Base-by-base conservation (phyloP, 2,113 vertebrate species). In the Ammodytes marinus region DNA sequence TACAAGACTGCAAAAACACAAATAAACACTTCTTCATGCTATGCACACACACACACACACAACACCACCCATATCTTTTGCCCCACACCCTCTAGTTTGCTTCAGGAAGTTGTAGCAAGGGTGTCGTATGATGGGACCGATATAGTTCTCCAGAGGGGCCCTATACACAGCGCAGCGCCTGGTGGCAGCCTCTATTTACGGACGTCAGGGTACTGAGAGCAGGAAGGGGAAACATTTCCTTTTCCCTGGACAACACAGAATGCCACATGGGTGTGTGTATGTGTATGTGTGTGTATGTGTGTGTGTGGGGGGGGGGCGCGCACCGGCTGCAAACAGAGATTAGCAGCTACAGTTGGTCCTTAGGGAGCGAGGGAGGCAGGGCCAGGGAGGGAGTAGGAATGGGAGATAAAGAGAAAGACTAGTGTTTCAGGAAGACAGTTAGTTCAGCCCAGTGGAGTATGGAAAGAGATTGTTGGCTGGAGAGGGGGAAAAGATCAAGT, bases 181-280 rank as follows among this genome's bases (percentile, higher is more conserved):
- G 70, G 65, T 92, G 89, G 81, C 83, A 86, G 85, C 55, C 79
- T 87, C 88, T 93, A 92, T 93, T 94, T 93, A 87, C 77, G 87
- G 89, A 88, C 74, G 19, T 69, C 81, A 76, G 70, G 87, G 80
- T 87, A 86, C 77, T 61, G 83, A 77, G 82, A 76, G 81, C 87
- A 93, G 92, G 90, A 92, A 94, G 80, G 14, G 27, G 88, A 64
- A 83, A 82, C 80, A 55, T 89, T 93, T 93, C 91, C 91, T 88
- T 89, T 89, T 90, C 89, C 83, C 77, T 90, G 91, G 84, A 89
- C 86, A 79, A 27, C 4, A 10, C 77, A 84, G 87, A 93, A 89
- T 81, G 83, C 73, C 76, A 83, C 78, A 68, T 70, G 80, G 54
- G 71, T 74, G 67, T 84, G 80, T n/a, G n/a, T n/a, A n/a, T n/a